Evolutionary conservation across 2,797 vertebrate genomes (phyloP).

Genomic region (Liasis olivaceus): DNA sequence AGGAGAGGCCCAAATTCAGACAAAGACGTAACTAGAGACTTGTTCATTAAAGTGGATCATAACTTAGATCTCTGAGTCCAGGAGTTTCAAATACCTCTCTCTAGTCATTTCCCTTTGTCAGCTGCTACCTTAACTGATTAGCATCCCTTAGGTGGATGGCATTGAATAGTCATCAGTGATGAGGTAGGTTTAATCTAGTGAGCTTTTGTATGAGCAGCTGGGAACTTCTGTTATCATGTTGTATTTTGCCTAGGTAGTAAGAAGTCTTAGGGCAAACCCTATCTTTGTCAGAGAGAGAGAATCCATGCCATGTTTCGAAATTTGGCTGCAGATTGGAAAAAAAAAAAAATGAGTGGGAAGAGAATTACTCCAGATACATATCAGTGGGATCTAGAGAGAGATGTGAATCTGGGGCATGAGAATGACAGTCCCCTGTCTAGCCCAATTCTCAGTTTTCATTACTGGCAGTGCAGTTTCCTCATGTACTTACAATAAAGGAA

Average conservation of each 20-base stretch:
- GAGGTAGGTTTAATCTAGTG: not conserved
- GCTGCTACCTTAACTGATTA: not conserved
- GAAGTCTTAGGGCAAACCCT: not conserved
- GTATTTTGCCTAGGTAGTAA: not conserved
- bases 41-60: not conserved
- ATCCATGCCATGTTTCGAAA: not conserved
- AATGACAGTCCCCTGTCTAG: not conserved
- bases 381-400: not conserved
- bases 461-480: not conserved
- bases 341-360: not conserved
- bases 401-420: not conserved
- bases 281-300: not conserved
- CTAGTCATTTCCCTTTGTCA: not conserved
- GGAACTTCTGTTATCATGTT: not conserved
- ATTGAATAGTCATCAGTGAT: not conserved
- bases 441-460: not conserved
- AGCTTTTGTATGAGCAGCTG: not conserved
- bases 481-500: not conserved
- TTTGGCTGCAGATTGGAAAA: not conserved
- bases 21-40: not conserved
- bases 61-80: not conserved
- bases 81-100: not conserved
- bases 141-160: not conserved
- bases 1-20: not conserved
- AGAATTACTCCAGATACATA: not conserved